Percentiles rank a stretch among this genome's conserved stretches.
These are phyloP conservation scores for Spongia lamella DNA, from an alignment of 37 sponge, comb jelly and placozoan genomes.

Conservation along the genomic window DNA sequence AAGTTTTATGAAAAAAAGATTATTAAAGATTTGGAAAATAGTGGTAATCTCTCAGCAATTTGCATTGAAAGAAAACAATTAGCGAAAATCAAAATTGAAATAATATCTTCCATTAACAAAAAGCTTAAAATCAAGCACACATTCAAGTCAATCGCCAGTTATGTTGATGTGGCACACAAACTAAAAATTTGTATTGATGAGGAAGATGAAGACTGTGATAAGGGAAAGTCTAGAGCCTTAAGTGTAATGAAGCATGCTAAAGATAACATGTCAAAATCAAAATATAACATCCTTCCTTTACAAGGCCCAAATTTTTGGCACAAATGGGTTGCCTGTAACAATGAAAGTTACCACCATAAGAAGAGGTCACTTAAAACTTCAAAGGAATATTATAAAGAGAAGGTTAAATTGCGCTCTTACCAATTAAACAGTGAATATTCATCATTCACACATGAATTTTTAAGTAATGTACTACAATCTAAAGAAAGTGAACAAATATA, in stretches of 20 bases:
- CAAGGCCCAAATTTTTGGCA: conserved; percentile 28
- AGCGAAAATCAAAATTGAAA: too few species aligned
- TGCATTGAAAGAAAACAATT: too few species aligned
- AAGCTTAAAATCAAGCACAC: too few species aligned
- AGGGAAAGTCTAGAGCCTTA: neutral
- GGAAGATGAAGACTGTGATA: neutral
- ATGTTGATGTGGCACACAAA: conserved; percentile 5
- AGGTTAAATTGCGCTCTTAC: neutral
- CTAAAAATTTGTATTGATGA: conserved; percentile 1
- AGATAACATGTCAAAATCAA: neutral
- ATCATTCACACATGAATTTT: neutral
- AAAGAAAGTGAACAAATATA: neutral
- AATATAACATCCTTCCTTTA: conserved; percentile 23
- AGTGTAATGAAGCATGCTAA: neutral
- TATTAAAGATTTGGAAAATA: too few species aligned
- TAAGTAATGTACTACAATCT: neutral
- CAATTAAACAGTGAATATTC: neutral
- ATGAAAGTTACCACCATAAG: conserved; percentile 4
- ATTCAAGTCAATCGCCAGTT: too few species aligned
- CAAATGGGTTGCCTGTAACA: conserved; percentile 11
- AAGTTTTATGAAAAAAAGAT: too few species aligned
- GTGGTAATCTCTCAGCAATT: too few species aligned
- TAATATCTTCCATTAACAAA: too few species aligned
- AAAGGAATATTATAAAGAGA: neutral
- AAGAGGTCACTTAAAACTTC: neutral